A percentile compares a stretch with the other conserved stretches of the same genome.
phyloP scores from a whole-genome alignment of 1,140 invertebrate species.

The Chymomyza costata region DNA sequence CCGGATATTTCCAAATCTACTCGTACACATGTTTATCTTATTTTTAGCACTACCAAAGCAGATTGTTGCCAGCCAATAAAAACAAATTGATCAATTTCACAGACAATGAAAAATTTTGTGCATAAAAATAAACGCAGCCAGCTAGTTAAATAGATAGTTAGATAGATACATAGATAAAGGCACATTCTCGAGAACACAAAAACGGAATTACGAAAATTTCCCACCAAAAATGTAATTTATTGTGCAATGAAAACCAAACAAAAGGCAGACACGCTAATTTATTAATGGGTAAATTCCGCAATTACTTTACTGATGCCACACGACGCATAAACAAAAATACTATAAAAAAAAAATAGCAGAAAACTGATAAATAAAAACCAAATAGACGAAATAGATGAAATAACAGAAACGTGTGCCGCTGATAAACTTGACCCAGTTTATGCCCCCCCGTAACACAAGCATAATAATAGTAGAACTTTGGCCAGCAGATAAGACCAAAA shows the following conservation, averaged over 20 bases:
- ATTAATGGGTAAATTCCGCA: constrained; percentile 46
- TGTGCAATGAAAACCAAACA: constrained; percentile 19
- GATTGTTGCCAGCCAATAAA: too few species aligned
- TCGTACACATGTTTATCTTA: too few species aligned
- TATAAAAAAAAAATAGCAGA: constrained; percentile 21
- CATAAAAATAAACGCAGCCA: too few species aligned
- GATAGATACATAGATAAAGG: too few species aligned
- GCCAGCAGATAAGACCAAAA: too few species aligned
- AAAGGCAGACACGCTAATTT: constrained; percentile 40
- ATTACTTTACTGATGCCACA: constrained; percentile 44
- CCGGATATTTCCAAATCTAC: too few species aligned
- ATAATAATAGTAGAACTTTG: too few species aligned
- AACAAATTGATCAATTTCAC: too few species aligned
- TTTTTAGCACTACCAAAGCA: too few species aligned
- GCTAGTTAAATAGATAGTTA: too few species aligned
- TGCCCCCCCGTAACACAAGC: too few species aligned
- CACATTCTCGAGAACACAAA: constrained; percentile 20
- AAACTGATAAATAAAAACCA: constrained; percentile 13
- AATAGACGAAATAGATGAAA: constrained; percentile 48
- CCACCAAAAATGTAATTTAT: constrained; percentile 6
- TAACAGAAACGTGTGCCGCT: constrained; percentile 19
- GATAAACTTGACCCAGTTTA: constrained; percentile 64
- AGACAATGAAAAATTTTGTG: too few species aligned
- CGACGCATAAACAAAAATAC: constrained; percentile 29
- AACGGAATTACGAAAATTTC: constrained; percentile 29